phyloP scores from a whole-genome alignment of 92 coral and sea anemone genomes.

The Chrysogorgia sp. region DNA sequence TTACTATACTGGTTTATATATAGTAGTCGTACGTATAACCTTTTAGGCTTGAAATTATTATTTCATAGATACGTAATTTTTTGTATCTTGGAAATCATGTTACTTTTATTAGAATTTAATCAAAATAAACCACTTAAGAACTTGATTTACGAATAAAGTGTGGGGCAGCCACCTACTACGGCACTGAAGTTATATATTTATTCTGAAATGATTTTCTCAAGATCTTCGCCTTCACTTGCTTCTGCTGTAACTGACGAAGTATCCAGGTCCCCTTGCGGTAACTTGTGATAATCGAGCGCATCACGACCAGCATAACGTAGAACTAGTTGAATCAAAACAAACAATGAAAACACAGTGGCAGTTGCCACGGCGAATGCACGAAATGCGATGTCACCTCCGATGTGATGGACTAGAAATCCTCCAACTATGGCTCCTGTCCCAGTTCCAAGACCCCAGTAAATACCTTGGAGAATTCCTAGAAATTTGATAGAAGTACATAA shows the following conservation, averaged over 20 bases:
- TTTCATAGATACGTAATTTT: no score
- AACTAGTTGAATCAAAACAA: conserved; percentile 16
- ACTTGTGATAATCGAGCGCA: conserved; percentile 32
- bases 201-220: neutral
- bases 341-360: conserved; percentile 30
- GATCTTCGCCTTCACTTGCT: neutral
- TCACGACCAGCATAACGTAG: conserved; percentile 40
- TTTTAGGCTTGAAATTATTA: no score
- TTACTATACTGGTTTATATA: no score
- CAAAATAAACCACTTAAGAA: no score
- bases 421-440: conserved; percentile 32
- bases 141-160: no score
- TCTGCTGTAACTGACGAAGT: neutral
- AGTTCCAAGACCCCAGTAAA: conserved; percentile 40
- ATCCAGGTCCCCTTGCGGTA: conserved; percentile 3
- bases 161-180: no score
- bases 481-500: neutral
- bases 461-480: conserved; percentile 35
- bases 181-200: no score
- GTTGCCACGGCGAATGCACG: conserved; percentile 33
- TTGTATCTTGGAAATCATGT: no score
- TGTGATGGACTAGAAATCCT: conserved; percentile 35
- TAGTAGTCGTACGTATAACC: no score
- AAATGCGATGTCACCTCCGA: conserved; percentile 27
- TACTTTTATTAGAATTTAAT: no score